Evolutionary conservation across 1,140 invertebrate genomes (phyloP).

Genomic region (Micrasema longulum): DNA sequence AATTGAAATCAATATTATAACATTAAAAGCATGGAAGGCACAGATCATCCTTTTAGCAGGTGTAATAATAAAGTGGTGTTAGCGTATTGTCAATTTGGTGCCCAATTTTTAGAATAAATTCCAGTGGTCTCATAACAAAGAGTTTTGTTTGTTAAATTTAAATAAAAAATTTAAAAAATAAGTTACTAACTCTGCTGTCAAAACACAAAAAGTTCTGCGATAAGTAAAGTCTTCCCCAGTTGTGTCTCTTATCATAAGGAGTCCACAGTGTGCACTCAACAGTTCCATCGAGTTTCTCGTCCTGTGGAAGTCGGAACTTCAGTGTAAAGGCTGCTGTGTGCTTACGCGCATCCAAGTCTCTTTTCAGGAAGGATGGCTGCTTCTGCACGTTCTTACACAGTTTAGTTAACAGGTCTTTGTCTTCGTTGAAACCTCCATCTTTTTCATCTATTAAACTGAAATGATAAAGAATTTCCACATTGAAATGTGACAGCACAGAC

Average conservation of each 20-base stretch:
- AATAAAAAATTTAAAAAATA: background rate
- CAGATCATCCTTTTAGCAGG: too few species aligned
- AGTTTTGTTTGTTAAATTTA: too few species aligned
- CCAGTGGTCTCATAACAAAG: too few species aligned
- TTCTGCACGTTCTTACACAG: slow-evolving; percentile 87
- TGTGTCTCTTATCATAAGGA: slow-evolving; percentile 93
- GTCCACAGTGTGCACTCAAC: slow-evolving; percentile 92
- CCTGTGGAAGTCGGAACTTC: slow-evolving; percentile 86
- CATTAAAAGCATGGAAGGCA: too few species aligned
- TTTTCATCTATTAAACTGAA: slow-evolving; percentile 87
- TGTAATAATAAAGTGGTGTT: too few species aligned
- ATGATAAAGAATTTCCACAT: too few species aligned
- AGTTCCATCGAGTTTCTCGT: slow-evolving; percentile 93
- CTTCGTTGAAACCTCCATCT: slow-evolving; percentile 81
- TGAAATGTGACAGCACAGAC: too few species aligned
- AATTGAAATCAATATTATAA: too few species aligned
- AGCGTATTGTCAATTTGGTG: too few species aligned
- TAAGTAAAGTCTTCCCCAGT: slow-evolving; percentile 90
- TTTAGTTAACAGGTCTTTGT: slow-evolving; percentile 84
- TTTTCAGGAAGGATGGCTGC: slow-evolving; percentile 88
- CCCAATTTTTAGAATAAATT: too few species aligned
- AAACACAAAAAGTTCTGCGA: slow-evolving; percentile 97
- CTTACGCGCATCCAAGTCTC: slow-evolving; percentile 94
- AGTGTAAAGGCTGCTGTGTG: slow-evolving; percentile 89
- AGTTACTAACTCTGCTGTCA: slow-evolving; percentile 84